Conservation (phyloP, 2,113 vertebrate genomes). For the Percina caprodes region DNA sequence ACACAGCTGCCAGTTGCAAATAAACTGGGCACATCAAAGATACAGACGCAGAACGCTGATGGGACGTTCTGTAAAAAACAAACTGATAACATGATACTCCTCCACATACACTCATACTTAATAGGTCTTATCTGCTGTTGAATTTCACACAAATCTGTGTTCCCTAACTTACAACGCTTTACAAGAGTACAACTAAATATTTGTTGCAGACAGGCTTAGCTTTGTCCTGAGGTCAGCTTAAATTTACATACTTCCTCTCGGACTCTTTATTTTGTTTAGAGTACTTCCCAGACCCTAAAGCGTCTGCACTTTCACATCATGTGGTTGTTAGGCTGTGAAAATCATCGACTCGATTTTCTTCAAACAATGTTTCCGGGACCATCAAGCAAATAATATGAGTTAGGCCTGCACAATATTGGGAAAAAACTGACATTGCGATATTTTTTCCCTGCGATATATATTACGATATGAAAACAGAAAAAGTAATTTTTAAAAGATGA, state of each 20-base stretch:
- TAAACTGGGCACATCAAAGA: not conserved
- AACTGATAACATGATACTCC: not conserved
- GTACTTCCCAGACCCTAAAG: not conserved
- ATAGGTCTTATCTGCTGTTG: not conserved
- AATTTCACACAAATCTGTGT: not conserved
- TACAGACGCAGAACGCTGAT: not conserved
- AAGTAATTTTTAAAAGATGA: too few species aligned
- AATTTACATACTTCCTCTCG: not conserved
- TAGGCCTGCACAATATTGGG: too few species aligned
- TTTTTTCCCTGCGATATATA: too few species aligned
- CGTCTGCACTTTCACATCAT: not conserved
- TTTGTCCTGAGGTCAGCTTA: not conserved
- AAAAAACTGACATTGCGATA: too few species aligned
- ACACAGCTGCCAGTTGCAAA: not conserved
- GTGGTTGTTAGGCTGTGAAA: not conserved
- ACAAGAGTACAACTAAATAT: not conserved
- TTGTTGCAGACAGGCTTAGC: not conserved
- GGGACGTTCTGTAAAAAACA: conserved; percentile 1
- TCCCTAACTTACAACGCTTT: conserved; percentile 3
- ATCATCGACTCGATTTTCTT: not conserved
- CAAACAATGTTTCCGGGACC: not conserved
- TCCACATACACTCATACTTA: not conserved
- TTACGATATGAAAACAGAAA: too few species aligned
- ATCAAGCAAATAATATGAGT: not conserved
- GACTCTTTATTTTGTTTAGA: conserved; percentile 32